Conservation (phyloP, 2,888 invertebrate genomes). For the Pherbina coryleti region DNA sequence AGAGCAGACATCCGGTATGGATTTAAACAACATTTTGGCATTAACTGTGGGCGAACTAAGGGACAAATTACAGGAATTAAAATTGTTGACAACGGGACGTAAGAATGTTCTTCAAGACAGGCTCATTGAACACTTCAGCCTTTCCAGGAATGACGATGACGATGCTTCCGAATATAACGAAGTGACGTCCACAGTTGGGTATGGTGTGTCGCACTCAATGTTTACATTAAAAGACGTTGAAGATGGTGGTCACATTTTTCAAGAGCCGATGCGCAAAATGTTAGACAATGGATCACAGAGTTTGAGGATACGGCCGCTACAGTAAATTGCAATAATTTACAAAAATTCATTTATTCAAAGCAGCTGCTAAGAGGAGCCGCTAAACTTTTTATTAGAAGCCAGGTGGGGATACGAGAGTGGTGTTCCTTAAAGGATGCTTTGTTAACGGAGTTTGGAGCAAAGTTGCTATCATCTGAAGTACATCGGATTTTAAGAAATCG, state of each 20-base stretch:
- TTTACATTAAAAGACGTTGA: conserved; percentile 35
- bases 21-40: not conserved
- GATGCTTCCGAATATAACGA: not conserved
- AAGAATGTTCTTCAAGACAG: not conserved
- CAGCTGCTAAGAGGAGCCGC: conserved; percentile 42
- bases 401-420: conserved; percentile 30
- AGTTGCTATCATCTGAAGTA: conserved; percentile 36
- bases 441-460: conserved; percentile 33
- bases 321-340: conserved; percentile 40
- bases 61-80: not conserved
- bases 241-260: conserved; percentile 18
- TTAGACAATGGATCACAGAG: conserved; percentile 33
- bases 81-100: not conserved
- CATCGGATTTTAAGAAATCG: conserved; percentile 39
- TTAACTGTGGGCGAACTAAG: not conserved
- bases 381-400: conserved; percentile 42
- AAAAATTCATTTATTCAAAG: conserved; percentile 40
- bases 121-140: not conserved
- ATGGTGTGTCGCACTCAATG: not conserved
- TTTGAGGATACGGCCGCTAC: conserved; percentile 41
- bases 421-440: conserved; percentile 27
- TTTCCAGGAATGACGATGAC: not conserved
- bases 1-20: too few relatives aligned
- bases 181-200: not conserved
- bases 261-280: conserved; percentile 14